Percentiles rank a stretch among this genome's conserved stretches.
Evolutionary conservation across 2,113 vertebrate genomes (phyloP).

Genomic region (Oostethus manadensis): DNA sequence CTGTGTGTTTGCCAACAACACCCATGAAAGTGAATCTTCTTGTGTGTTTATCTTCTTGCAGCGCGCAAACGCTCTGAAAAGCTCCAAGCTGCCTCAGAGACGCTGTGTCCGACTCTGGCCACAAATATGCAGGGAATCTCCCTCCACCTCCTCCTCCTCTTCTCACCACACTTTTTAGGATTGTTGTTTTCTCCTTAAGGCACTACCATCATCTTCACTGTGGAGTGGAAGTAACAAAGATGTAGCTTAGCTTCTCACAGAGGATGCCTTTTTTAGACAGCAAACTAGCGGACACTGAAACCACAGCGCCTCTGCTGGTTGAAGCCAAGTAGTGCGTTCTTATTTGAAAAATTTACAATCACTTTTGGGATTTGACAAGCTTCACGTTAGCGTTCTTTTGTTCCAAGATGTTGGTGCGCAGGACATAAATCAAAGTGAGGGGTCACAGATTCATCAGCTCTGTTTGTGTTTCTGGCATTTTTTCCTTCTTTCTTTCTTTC

Average conservation of each 20-base stretch:
- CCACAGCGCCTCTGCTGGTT: background rate
- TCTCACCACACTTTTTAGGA: slow-evolving; percentile 11
- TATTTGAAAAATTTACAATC: background rate
- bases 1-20: too few species aligned
- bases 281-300: background rate
- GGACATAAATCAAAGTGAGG: background rate
- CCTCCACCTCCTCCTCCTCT: slow-evolving; percentile 25
- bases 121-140: slow-evolving; percentile 55
- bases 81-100: background rate
- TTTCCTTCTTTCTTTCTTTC: background rate
- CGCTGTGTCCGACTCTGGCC: slow-evolving; percentile 41
- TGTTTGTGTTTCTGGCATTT: background rate
- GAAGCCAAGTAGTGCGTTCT: too few species aligned
- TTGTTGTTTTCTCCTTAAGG: slow-evolving; percentile 34
- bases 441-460: background rate
- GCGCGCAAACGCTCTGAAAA: too few species aligned
- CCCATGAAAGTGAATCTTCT: too few species aligned
- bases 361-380: background rate
- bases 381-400: background rate
- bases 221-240: background rate
- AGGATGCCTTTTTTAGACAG: too few species aligned
- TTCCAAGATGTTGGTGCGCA: background rate
- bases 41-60: too few species aligned
- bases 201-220: background rate
- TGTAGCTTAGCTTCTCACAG: too few species aligned